phyloP scores from a whole-genome alignment of 2,797 vertebrate genomes.

The Catamblyrhynchus diadema region DNA sequence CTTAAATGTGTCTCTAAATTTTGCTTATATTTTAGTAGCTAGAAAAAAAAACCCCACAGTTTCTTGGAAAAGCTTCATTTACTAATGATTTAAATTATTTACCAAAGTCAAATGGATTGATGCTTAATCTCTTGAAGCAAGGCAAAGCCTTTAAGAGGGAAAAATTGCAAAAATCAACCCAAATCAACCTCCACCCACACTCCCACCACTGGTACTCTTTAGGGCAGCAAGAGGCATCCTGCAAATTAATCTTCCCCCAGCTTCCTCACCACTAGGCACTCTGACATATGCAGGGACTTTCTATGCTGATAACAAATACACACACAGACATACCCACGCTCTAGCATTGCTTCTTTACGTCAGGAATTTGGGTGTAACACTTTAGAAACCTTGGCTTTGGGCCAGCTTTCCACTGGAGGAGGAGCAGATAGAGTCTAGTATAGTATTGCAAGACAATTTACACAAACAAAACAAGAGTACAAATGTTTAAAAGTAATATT shows the following conservation, averaged over 20 bases:
- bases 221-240: neutral
- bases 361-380: neutral
- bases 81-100: constrained; percentile 68
- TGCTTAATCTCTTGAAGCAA: constrained; percentile 63
- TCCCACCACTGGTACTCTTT: neutral
- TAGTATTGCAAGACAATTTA: neutral
- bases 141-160: constrained; percentile 67
- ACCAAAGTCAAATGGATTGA: constrained; percentile 12
- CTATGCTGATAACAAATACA: fast-evolving
- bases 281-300: neutral
- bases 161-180: neutral
- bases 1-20: constrained; percentile 54
- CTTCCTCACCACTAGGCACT: neutral
- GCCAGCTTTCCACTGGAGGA: neutral
- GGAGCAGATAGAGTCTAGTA: neutral
- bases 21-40: constrained; percentile 61
- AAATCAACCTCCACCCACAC: neutral
- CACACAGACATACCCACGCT: fast-evolving
- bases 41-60: constrained; percentile 57
- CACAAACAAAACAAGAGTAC: neutral
- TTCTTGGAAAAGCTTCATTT: constrained; percentile 71
- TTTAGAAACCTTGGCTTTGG: neutral
- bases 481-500: neutral
- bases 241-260: neutral
- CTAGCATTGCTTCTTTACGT: neutral